Base-by-base conservation (phyloP, 2,888 invertebrate species). In the Acronicta psi region DNA sequence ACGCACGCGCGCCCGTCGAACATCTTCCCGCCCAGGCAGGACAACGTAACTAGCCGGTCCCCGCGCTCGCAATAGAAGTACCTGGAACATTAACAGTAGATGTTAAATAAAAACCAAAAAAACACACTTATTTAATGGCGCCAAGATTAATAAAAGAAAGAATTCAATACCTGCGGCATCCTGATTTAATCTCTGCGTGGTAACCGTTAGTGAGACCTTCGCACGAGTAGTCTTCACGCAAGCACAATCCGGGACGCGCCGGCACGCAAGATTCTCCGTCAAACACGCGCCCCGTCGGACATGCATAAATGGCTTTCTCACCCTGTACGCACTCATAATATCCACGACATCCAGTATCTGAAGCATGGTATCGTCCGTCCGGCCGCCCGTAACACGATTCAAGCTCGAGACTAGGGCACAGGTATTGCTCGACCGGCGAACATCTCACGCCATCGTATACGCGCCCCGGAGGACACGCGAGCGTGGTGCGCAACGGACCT, bases 1-100 rank as follows among this genome's bases (percentile, higher is more conserved):
- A 95, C 95, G 79, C 95, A 95, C 18, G 94, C 91, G 47, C 93
- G 92, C 0, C 95, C 95, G 86, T 96, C 95, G 83, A 95, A 96
- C 49, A 95, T 91, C 77, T 95, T 95, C 23, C 92, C 95, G 11
- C 94, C 95, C 13, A 94, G 90, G 61, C 95, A 95, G 0, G 95
- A 94, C 2, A 95, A 79, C 0, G 95, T 94, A 1, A 94, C 93
- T 14, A 95, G 84, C 16, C 95, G 91, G 72, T 95, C 95, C 0
- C 93, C 94, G 34, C 94, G 93, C 65, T 94, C 91, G 83, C 95
- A 96, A 85, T 94, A 96, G 77, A 94, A 95, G 80, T 95, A 95
- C 74, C 94, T 93, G 80, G 66, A 88, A 84, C 82, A 11, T 25
- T 3, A 7, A 44, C 9, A 29, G 29, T 7, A 7, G 11, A 18